Conservation (phyloP, 2,113 vertebrate genomes). For the Oostethus manadensis region DNA sequence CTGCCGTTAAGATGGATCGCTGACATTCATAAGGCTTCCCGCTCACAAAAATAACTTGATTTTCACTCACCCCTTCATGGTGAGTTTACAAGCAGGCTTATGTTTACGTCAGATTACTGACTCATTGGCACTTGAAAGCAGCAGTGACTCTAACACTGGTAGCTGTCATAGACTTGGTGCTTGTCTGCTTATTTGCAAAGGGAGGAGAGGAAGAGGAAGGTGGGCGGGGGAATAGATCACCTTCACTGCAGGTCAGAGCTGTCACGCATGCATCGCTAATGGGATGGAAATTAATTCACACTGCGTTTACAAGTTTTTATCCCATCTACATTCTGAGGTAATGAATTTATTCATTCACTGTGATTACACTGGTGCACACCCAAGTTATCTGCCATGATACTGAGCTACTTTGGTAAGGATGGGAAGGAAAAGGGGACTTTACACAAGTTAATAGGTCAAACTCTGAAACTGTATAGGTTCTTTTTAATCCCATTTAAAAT, state of each 20-base stretch:
- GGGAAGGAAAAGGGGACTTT: too few relatives aligned
- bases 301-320: slow-evolving; percentile 70
- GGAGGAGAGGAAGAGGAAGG: slow-evolving; percentile 27
- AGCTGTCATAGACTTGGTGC: background rate
- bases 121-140: slow-evolving; percentile 34
- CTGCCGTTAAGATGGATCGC: slow-evolving; percentile 54
- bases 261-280: slow-evolving; percentile 69
- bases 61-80: slow-evolving; percentile 29
- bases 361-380: slow-evolving; percentile 45
- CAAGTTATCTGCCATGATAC: slow-evolving; percentile 43
- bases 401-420: background rate
- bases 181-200: background rate
- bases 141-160: slow-evolving; percentile 25
- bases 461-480: too few relatives aligned
- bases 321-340: slow-evolving; percentile 60
- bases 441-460: background rate
- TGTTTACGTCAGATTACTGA: slow-evolving; percentile 44
- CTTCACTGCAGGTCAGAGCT: slow-evolving; percentile 64
- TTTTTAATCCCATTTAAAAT: slow-evolving; percentile 18
- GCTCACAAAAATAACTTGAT: slow-evolving; percentile 47
- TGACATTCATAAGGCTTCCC: slow-evolving; percentile 48
- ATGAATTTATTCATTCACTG: slow-evolving; percentile 72
- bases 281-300: slow-evolving; percentile 60
- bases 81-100: slow-evolving; percentile 34
- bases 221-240: slow-evolving; percentile 53